A percentile compares a stretch with the other conserved stretches of the same genome.
Evolutionary conservation across 2,797 vertebrate species (phyloP).

Genomic region (Meda fulgida): DNA sequence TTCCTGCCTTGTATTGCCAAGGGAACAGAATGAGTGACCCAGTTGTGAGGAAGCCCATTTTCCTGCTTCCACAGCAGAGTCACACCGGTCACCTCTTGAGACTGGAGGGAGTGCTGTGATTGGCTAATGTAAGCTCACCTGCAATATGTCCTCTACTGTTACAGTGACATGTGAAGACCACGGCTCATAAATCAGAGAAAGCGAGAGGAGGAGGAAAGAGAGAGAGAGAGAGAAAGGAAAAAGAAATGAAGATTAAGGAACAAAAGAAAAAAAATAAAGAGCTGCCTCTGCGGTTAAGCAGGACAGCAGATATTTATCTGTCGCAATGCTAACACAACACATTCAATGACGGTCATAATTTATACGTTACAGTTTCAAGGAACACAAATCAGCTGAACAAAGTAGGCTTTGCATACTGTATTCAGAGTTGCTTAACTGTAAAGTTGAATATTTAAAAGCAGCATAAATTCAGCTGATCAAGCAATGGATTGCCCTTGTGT

Average conservation of each 20-base stretch:
- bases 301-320: conserved; percentile 26
- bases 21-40: conserved; percentile 75
- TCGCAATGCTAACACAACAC: conserved; percentile 55
- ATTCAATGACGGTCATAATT: conserved; percentile 58
- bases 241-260: conserved; percentile 33
- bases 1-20: conserved; percentile 66
- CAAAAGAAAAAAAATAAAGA: conserved; percentile 48
- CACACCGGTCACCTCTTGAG: conserved; percentile 54
- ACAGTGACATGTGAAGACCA: conserved; percentile 60
- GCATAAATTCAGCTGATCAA: conserved; percentile 6
- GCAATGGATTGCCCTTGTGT: background rate
- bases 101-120: conserved; percentile 51
- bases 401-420: background rate
- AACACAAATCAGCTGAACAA: conserved; percentile 34
- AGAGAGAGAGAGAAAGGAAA: conserved; percentile 23
- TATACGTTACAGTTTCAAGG: conserved; percentile 19
- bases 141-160: conserved; percentile 63
- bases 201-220: conserved; percentile 41
- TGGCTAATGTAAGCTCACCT: conserved; percentile 62
- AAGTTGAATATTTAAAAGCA: conserved; percentile 9
- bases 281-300: conserved; percentile 37
- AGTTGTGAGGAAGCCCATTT: conserved; percentile 76
- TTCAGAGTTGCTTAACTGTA: background rate
- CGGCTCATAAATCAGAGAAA: conserved; percentile 58
- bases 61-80: conserved; percentile 55